phyloP scores from a whole-genome alignment of 2,888 invertebrate genomes.

The Sphinx pinastri region DNA sequence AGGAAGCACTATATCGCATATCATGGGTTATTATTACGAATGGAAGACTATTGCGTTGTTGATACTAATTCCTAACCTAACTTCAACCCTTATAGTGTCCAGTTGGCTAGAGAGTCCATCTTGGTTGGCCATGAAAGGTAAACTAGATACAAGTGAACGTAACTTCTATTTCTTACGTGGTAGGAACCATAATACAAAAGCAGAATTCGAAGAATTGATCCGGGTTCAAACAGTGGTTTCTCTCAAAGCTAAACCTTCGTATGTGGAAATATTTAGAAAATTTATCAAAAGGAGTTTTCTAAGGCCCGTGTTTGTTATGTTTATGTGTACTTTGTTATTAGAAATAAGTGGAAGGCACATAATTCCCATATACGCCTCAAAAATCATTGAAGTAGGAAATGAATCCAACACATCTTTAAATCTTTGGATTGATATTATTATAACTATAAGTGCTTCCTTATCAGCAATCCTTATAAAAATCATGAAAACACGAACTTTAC shows the following conservation, averaged over 20 bases:
- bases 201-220: slow-evolving; percentile 43
- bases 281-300: slow-evolving; percentile 45
- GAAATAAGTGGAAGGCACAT: slow-evolving; percentile 56
- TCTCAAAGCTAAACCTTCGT: slow-evolving; percentile 19
- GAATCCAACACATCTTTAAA: slow-evolving; percentile 49
- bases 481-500: slow-evolving; percentile 44
- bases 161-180: slow-evolving; percentile 80
- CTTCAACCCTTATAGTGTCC: slow-evolving; percentile 52
- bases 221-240: slow-evolving; percentile 39
- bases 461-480: slow-evolving; percentile 38
- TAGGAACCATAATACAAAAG: slow-evolving; percentile 35
- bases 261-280: slow-evolving; percentile 33
- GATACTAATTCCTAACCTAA: slow-evolving; percentile 40
- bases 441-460: slow-evolving; percentile 43
- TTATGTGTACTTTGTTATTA: slow-evolving; percentile 46
- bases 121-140: slow-evolving; percentile 75
- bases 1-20: slow-evolving; percentile 49
- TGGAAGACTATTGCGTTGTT: slow-evolving; percentile 53
- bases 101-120: slow-evolving; percentile 84
- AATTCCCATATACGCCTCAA: slow-evolving; percentile 53
- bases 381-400: slow-evolving; percentile 51
- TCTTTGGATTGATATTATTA: slow-evolving; percentile 53
- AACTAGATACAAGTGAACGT: slow-evolving; percentile 61
- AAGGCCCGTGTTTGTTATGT: slow-evolving; percentile 49
- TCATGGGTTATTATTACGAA: slow-evolving; percentile 44